These are phyloP conservation scores for Pionites leucogaster DNA, from an alignment of 2,113 vertebrate genomes.

Conservation along the genomic window DNA sequence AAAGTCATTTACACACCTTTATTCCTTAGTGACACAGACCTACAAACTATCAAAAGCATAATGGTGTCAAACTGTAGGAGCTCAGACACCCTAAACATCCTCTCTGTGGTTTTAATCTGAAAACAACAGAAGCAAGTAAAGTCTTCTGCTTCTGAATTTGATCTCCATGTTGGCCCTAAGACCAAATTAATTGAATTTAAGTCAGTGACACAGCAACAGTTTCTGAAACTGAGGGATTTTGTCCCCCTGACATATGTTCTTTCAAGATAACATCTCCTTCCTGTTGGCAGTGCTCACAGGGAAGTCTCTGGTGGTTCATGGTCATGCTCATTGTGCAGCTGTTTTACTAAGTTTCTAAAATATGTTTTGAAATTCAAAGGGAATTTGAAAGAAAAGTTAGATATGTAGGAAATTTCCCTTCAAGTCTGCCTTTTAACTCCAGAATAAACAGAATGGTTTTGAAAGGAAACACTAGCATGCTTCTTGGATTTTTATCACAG, in stretches of 20 bases:
- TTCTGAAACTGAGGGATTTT: not conserved
- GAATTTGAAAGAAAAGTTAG: not conserved
- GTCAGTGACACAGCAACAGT: not conserved
- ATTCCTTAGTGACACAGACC: not conserved
- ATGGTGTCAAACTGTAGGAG: not conserved
- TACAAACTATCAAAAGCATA: not conserved
- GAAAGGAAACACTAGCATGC: not conserved
- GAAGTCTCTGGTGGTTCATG: not conserved
- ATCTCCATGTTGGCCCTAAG: not conserved
- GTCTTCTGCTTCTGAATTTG: not conserved
- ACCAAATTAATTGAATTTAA: not conserved
- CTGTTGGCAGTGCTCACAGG: not conserved
- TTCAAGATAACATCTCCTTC: not conserved
- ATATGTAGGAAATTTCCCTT: not conserved
- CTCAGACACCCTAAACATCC: not conserved
- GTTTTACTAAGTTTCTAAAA: not conserved
- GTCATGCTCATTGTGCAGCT: not conserved
- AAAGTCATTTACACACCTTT: not conserved
- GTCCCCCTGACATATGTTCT: not conserved
- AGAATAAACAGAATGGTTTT: not conserved
- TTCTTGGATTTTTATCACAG: not conserved
- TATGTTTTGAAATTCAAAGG: not conserved
- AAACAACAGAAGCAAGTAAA: not conserved
- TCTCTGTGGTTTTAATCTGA: not conserved
- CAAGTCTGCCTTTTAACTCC: not conserved